Base-by-base conservation (phyloP, 2,113 vertebrate species). In the Oriolus oriolus region DNA sequence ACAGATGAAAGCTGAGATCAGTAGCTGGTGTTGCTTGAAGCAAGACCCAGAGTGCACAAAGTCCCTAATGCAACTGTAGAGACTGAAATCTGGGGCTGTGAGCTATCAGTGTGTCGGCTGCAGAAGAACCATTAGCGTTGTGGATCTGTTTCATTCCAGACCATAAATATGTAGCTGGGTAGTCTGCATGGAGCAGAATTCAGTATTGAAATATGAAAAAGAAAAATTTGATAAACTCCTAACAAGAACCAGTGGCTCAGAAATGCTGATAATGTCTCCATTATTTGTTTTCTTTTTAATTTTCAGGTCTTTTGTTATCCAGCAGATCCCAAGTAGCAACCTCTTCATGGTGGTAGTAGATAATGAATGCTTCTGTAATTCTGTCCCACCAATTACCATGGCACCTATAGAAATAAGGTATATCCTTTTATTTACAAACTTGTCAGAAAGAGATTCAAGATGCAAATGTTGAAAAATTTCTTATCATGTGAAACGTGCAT, bases 331-430 rank as follows among this genome's bases (percentile, higher is more conserved):
- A 79, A 99, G 99, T 98, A 99, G 99, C 97, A 99, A 99, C 94
- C 99, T 99, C 69, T 99, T 99, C 97, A 99, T 99, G 99, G 99
- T 99, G 96, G 99, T 99, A 95, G 99, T 99, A 95, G 99, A 99
- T 97, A 99, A 99, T 73, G 98, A 99, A 95, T 99, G 99, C 85
- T 98, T 98, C 90, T 99, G 99, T 95, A 98, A 97, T 86, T 98
- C 98, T 33, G 83, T 98, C 81, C 98, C 98, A 84, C 99, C 99
- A 42, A 99, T 99, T 96, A 99, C 99, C 84, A 99, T 99, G 99
- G 99, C 99, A 11, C 99, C 99, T 95, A 98, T 99, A 57, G 99
- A 99, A 98, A 99, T 99, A 97, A 99, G 99, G 97, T 99, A 99
- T 99, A 99, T 99, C 99, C 99, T 99, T 96, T 98, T 96, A 28